Base-by-base conservation (phyloP, 2,888 invertebrate species). In the Drosophila vallismaia region DNA sequence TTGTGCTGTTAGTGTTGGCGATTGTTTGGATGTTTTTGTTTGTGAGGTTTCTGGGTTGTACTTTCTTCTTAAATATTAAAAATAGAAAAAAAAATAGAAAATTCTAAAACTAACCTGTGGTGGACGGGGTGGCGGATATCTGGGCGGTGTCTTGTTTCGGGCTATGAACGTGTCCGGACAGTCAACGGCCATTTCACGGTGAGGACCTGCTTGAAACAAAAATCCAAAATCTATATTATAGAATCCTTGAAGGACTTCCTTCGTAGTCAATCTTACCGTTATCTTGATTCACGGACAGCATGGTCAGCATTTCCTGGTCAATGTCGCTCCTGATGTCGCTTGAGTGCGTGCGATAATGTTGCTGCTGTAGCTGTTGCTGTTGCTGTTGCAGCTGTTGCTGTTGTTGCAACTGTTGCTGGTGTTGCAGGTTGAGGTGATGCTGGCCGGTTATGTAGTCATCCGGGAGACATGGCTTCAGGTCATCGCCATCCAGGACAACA, bases 171-270 rank as follows among this genome's bases (percentile, higher is more conserved):
- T 96, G 92, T 98, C 98, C 90, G 99, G 99, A 89, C 98, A 98
- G 93, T 99, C 99, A 92, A 99, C 98, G 91, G 99, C 98, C 97
- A 98, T 97, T 94, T 99, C 99, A 91, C 98, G 95, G 94, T 98
- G 98, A 90, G 97, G 97, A 92, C 96, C 96, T 94, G 92, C 74
- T 93, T n/a, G 38, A 24, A 10, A 3, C 4, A 1, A n/a, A n/a
- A n/a, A n/a, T n/a, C n/a, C 14, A 8, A 28, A 19, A 19, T 28
- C 6, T 2, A 6, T 0, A 28, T 28, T 28, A 6, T 6, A 28
- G 3, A 28, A 28, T 28, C 6, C 4, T 28, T 4, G 28, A 28
- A 28, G 28, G 28, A 4, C n/a, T 28, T 4, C 6, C 5, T 28
- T n/a, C n/a, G 28, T 0, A 28, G 3, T 12, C 2, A 2, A 14